Evolutionary conservation across 2,113 vertebrate species (phyloP), one percentile per base, ranked within the genome.

Genomic region (Hypocryptadius cinnamomeus): DNA sequence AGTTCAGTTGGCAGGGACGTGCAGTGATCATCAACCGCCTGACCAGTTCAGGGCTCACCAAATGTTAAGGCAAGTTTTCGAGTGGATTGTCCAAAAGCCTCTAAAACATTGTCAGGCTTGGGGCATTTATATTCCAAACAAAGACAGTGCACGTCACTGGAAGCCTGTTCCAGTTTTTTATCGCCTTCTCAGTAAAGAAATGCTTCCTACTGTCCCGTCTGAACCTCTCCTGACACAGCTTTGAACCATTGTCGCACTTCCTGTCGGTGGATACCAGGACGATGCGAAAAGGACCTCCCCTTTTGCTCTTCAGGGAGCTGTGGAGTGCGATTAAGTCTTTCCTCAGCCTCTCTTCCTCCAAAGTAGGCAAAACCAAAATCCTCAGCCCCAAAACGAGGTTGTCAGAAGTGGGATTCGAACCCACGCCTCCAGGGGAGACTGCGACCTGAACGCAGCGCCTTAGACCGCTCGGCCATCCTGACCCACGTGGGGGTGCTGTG

Each of bases 391-490:
- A 82, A 93, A 82, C 1, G 0, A 0, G 0, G 0, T 0, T 93
- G 85, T 93, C 91, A 95, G 94, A 10, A 93, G 94, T 86, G 91
- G 94, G 94, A 97, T 97, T 97, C 95, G 96, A 97, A 97, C 97
- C 97, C 97, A 97, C 96, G 94, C 91, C 95, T 97, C 96, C 94
- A 97, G 95, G 54, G 96, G 97, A 97, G 97, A 97, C 97, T 97
- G 97, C 96, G 96, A 97, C 97, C 97, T 97, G 96, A 97, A 97
- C 96, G 95, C 97, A 98, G 97, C 96, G 95, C 97, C 97, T 98
- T 98, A 98, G 97, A 98, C 97, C 96, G 96, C 97, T 97, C 96
- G 96, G 98, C 97, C 97, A 98, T 97, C 97, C 97, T 98, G 96
- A 97, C 97, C 2, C 2, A 5, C 0, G 0, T 5, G 8, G 0